These are phyloP conservation scores for Globodera rostochiensis DNA, from an alignment of 1,140 invertebrate species.

Conservation along the genomic window DNA sequence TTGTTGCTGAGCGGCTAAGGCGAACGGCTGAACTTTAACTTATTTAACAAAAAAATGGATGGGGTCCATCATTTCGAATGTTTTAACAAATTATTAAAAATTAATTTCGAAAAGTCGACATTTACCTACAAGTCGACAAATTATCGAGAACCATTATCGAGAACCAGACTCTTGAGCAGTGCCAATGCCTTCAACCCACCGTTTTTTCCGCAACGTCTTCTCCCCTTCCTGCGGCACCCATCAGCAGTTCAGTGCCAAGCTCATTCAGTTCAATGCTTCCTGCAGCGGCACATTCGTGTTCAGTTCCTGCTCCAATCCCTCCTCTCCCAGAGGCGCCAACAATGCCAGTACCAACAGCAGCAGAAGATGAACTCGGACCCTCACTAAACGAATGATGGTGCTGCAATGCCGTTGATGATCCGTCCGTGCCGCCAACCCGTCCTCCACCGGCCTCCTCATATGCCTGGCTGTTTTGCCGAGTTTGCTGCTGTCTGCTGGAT, in stretches of 20 bases:
- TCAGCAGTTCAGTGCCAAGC: neutral
- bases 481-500: neutral
- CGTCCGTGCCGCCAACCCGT: neutral
- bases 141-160: neutral
- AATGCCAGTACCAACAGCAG: neutral
- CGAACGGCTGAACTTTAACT: neutral
- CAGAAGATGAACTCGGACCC: neutral
- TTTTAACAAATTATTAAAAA: neutral
- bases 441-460: neutral
- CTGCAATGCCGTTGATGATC: neutral
- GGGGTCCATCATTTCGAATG: too few species aligned
- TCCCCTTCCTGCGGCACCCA: neutral
- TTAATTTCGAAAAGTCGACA: neutral
- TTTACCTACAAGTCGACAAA: neutral
- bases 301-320: neutral
- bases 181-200: neutral
- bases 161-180: too few species aligned
- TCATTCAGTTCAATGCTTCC: conserved; percentile 14
- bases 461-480: neutral
- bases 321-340: neutral
- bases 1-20: neutral
- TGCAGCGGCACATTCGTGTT: conserved; percentile 2
- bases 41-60: neutral
- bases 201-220: neutral
- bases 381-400: neutral